Conservation (phyloP, 2,888 invertebrate species). For the Lumbricus terrestris region DNA sequence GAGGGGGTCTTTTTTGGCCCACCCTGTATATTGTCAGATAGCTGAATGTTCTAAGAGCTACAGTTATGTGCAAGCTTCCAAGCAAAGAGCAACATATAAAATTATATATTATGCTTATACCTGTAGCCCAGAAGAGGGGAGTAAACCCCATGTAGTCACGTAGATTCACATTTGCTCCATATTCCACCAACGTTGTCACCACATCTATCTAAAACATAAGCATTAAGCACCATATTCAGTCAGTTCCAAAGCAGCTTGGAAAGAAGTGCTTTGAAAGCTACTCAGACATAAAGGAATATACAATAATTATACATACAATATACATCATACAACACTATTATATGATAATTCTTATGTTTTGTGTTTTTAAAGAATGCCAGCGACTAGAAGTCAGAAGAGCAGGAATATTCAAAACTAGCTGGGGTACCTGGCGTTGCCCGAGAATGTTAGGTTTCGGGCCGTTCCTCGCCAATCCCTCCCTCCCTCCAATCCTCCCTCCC, state of each 20-base stretch:
- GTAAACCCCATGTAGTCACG: constrained; percentile 25
- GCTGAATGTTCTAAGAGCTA: background rate
- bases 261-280: background rate
- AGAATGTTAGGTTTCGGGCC: too few species aligned
- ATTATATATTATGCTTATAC: background rate
- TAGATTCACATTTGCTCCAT: constrained; percentile 26
- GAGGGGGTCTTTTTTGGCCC: too few species aligned
- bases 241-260: background rate
- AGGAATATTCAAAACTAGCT: too few species aligned
- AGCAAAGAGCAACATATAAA: background rate
- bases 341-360: too few species aligned
- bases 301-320: too few species aligned
- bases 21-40: background rate
- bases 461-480: too few species aligned
- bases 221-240: background rate
- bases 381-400: too few species aligned
- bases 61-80: background rate
- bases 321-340: too few species aligned
- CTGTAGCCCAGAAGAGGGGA: constrained; percentile 25
- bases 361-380: too few species aligned
- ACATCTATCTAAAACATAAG: constrained; percentile 23
- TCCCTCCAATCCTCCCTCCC: too few species aligned
- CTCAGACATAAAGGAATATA: background rate
- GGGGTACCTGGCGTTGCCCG: too few species aligned
- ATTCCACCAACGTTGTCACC: constrained; percentile 23